A percentile compares a stretch with the other conserved stretches of the same genome.
Evolutionary conservation across 2,888 invertebrate species (phyloP).

Genomic region (Seladonia tumulorum): DNA sequence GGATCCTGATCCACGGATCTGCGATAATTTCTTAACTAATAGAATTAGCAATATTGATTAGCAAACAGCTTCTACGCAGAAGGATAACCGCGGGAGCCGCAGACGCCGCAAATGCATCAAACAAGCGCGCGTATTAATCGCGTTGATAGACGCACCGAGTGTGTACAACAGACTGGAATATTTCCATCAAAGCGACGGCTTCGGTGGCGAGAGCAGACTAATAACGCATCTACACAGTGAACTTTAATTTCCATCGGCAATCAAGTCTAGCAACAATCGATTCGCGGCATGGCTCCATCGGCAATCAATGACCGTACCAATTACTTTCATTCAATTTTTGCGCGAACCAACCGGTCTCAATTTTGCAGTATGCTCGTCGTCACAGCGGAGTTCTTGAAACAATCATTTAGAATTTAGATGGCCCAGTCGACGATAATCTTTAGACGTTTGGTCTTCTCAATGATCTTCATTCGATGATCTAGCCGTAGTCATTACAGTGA

Average conservation of each 20-base stretch:
- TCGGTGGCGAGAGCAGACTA: neutral
- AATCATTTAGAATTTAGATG: neutral
- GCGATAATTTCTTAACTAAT: slow-evolving; percentile 50
- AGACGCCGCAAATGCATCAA: slow-evolving; percentile 53
- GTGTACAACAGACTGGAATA: slow-evolving; percentile 30
- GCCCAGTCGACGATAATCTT: neutral
- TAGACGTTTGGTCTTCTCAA: neutral
- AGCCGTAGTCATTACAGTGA: too few species aligned
- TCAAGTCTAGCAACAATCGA: neutral
- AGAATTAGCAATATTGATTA: slow-evolving; percentile 46
- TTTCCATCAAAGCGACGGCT: slow-evolving; percentile 36
- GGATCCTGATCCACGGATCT: neutral
- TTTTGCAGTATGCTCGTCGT: neutral
- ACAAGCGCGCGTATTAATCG: slow-evolving; percentile 47
- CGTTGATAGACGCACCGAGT: slow-evolving; percentile 26
- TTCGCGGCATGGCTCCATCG: neutral
- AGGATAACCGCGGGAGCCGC: slow-evolving; percentile 50
- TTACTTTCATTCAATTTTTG: neutral
- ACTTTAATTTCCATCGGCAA: slow-evolving; percentile 28
- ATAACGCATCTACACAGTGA: slow-evolving; percentile 3
- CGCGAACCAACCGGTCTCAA: neutral
- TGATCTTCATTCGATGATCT: neutral
- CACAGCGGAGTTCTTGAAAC: neutral
- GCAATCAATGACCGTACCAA: neutral
- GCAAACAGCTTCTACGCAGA: slow-evolving; percentile 36